Evolutionary conservation across 64 coral and sea anemone species (phyloP), one percentile per base, ranked within the genome.

Genomic region (Anthopleura sola): DNA sequence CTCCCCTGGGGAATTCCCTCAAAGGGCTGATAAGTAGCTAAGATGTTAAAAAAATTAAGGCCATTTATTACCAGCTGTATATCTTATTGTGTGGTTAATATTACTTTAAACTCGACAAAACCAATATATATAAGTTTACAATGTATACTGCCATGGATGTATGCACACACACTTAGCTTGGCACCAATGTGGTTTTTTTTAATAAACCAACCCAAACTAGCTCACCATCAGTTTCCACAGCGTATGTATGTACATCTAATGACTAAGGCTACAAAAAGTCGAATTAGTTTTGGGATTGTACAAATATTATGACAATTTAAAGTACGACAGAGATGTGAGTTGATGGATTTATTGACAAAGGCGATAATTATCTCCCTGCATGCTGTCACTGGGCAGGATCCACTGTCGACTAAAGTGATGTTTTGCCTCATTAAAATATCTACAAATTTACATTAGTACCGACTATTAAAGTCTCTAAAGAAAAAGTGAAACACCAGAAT

Each of bases 291-390:
- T 32, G 50, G 12, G 12, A 71, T 71, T 71, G 66, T 33, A 71
- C 66, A 56, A 84, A 84, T 57, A 84, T 84, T 56, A 57, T 84
- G 82, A 56, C 82, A 84, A 60, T 84, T 36, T 44, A 18, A 79
- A 79, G 76, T 44, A 79, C 76, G 76, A 79, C 1, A 71, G 31
- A 34, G 66, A 71, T 71, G 66, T 14, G 29, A 71, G 66, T 1
- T 62, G 58, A 62, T 62, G 58, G 58, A 62, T 37, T 79, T 79
- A 48, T 79, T 81, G 49, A 37, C 78, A 81, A 12, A 48, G 39
- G 39, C 39, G 49, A 49, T 81, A 44, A 44, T 49, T 32, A 49
- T 81, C 37, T 53, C 26, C 20, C 71, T 75, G 28, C 71, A 33
- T 26, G 31, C 75, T 33, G 13, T 40, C 46, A 39, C 8, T 54